These are phyloP conservation scores for Sarcophilus harrisii DNA, from an alignment of 2,797 vertebrate species.

Conservation along the genomic window DNA sequence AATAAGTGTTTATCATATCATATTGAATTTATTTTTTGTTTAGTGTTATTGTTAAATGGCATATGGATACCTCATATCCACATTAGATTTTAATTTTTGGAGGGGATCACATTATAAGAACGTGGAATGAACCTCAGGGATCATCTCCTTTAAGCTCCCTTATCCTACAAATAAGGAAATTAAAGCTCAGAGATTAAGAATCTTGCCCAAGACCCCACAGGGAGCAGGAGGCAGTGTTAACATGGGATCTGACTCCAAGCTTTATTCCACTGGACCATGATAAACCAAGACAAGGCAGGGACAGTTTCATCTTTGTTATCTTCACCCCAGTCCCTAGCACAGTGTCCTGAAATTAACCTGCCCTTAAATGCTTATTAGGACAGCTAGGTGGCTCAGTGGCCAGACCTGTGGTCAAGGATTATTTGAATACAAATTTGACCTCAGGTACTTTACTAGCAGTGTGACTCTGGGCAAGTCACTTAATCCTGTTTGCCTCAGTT, in stretches of 20 bases:
- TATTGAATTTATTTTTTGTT: neutral
- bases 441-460: neutral
- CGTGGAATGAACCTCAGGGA: neutral
- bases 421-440: neutral
- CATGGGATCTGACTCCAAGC: neutral
- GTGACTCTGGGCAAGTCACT: neutral
- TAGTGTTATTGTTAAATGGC: neutral
- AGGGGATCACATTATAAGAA: neutral
- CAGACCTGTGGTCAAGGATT: neutral
- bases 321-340: neutral
- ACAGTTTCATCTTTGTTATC: neutral
- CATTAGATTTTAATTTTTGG: neutral
- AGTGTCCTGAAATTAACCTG: neutral
- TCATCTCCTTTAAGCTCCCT: neutral
- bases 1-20: neutral
- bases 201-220: neutral
- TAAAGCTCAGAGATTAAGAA: neutral
- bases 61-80: neutral
- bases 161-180: neutral
- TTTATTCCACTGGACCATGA: neutral
- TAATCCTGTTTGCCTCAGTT: neutral
- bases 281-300: neutral
- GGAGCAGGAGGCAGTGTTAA: neutral
- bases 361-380: neutral
- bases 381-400: neutral